These are phyloP conservation scores for Thecophora atra DNA, from an alignment of 2,888 invertebrate genomes.

Conservation along the genomic window DNA sequence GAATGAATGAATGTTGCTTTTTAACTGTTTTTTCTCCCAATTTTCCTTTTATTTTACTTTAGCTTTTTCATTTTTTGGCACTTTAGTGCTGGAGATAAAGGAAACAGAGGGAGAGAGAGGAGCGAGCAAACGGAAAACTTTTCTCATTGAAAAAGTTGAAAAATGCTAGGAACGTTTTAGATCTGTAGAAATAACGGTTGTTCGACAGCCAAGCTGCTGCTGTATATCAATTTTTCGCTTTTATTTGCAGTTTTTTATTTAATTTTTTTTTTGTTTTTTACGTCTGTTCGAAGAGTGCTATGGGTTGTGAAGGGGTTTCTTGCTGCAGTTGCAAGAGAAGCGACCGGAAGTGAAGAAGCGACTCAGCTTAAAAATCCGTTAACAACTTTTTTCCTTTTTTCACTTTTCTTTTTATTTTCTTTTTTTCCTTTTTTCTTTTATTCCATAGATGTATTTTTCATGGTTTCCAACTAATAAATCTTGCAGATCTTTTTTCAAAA, in stretches of 20 bases:
- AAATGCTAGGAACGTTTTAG: conserved; percentile 22
- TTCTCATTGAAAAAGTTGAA: conserved; percentile 34
- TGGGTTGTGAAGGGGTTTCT: too few species aligned
- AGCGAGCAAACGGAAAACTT: conserved; percentile 6
- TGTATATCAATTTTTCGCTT: neutral
- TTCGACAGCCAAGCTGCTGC: conserved; percentile 18
- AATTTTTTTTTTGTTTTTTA: too few species aligned
- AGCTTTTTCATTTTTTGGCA: neutral
- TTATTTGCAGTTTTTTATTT: too few species aligned
- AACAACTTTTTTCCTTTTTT: too few species aligned
- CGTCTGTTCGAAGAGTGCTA: too few species aligned
- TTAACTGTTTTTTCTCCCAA: neutral
- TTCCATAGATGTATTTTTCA: too few species aligned
- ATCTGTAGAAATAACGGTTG: conserved; percentile 3
- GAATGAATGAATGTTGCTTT: too few species aligned
- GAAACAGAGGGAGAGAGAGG: neutral
- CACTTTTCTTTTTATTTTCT: too few species aligned
- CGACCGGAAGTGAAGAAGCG: too few species aligned
- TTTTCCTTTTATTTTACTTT: neutral
- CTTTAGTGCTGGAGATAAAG: neutral
- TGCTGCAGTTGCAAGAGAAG: too few species aligned
- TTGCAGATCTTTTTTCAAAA: neutral
- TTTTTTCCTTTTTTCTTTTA: too few species aligned
- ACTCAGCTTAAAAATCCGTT: too few species aligned
- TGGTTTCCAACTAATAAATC: neutral